Conservation (phyloP, 2,888 invertebrate genomes). For the Invenusta paracnida region DNA sequence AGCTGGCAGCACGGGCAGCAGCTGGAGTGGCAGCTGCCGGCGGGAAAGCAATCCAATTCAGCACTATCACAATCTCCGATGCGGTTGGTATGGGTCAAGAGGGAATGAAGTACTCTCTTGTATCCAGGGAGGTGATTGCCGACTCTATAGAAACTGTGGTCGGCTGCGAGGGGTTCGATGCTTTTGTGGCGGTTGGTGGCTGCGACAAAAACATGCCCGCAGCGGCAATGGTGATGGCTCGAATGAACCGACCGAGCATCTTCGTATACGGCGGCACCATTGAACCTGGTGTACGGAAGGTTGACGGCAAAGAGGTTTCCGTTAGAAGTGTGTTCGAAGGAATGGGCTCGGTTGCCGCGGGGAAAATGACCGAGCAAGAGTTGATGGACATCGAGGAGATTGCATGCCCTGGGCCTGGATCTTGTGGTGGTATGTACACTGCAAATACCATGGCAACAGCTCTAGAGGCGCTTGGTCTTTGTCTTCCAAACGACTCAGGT, state of each 20-base stretch:
- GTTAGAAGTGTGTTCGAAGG: neutral
- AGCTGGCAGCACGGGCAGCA: neutral
- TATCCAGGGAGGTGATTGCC: conserved; percentile 35
- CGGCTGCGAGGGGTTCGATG: conserved; percentile 36
- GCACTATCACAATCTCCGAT: conserved; percentile 42
- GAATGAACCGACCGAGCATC: conserved; percentile 37
- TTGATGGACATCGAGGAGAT: conserved; percentile 28
- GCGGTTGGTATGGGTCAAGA: conserved; percentile 41
- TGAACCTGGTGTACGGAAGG: neutral
- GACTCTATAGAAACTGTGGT: conserved; percentile 41
- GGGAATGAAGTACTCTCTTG: conserved; percentile 39
- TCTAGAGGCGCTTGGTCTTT: conserved; percentile 41
- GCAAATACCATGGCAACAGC: conserved; percentile 44
- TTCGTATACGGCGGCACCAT: conserved; percentile 42
- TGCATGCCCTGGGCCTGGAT: conserved; percentile 34
- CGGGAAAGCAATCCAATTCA: conserved; percentile 31
- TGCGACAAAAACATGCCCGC: conserved; percentile 43
- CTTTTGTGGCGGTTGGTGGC: conserved; percentile 31
- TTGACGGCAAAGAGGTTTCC: neutral
- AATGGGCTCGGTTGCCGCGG: neutral
- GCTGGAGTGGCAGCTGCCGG: neutral
- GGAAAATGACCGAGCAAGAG: neutral
- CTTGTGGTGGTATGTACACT: conserved; percentile 42
- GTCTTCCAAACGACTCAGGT: conserved; percentile 35
- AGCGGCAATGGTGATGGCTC: conserved; percentile 38